Percentiles rank a stretch among this genome's conserved stretches.
These are phyloP conservation scores for Rallus crepitans DNA, from an alignment of 2,797 vertebrate species.

Conservation along the genomic window DNA sequence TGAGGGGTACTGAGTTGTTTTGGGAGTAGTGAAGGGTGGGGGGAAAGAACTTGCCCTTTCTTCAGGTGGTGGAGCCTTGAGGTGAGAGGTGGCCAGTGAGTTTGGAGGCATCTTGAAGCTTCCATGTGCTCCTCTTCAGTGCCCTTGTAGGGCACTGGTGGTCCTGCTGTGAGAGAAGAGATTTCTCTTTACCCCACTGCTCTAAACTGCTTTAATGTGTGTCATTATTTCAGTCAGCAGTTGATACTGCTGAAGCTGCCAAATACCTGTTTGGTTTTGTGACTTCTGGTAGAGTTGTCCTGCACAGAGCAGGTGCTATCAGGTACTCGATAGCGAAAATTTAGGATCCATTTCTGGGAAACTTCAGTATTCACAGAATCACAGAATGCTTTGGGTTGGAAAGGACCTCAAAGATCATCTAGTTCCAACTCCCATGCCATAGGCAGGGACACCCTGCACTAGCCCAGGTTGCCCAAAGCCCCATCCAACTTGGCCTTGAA, in stretches of 20 bases:
- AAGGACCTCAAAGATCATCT: no score
- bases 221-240: slow-evolving; percentile 1
- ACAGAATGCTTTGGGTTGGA: no score
- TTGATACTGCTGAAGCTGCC: not conserved
- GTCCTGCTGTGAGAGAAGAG: not conserved
- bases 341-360: not conserved
- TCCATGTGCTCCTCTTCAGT: accelerated
- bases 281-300: not conserved
- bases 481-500: no score
- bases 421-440: no score
- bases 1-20: not conserved
- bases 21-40: not conserved
- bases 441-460: no score
- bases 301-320: not conserved
- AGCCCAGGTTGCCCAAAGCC: no score
- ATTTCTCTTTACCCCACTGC: not conserved
- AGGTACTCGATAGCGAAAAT: not conserved
- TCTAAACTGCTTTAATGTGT: not conserved
- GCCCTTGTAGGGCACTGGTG: not conserved
- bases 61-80: not conserved
- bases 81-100: not conserved
- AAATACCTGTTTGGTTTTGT: not conserved
- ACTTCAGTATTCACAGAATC: not conserved
- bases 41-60: not conserved
- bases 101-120: not conserved